phyloP scores from a whole-genome alignment of 2,113 vertebrate species.

The Triplophysa tibetana region DNA sequence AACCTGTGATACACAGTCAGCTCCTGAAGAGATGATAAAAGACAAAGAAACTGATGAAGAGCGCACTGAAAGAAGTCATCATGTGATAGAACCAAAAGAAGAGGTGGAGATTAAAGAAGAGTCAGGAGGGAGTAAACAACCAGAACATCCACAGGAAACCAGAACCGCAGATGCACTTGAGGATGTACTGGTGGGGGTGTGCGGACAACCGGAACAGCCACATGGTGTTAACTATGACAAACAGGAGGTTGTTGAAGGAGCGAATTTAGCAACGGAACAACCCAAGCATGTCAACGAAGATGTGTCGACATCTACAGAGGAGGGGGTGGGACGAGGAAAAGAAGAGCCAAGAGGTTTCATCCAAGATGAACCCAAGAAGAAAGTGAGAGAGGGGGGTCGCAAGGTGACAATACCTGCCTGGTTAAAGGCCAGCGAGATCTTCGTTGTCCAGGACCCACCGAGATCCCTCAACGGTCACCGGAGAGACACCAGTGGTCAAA shows the following conservation, averaged over 20 bases:
- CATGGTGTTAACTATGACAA: not conserved
- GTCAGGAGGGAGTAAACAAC: not conserved
- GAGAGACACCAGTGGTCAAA: not conserved
- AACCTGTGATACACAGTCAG: conserved; percentile 11
- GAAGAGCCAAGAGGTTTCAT: conserved; percentile 31
- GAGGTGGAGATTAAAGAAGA: conserved; percentile 51
- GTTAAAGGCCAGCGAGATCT: conserved; percentile 14
- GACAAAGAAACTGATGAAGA: not conserved
- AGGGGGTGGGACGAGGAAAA: conserved; percentile 3
- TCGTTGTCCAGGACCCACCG: conserved; percentile 13
- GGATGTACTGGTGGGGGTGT: not conserved
- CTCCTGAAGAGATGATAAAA: not conserved
- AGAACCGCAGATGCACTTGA: conserved; percentile 12
- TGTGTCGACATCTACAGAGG: not conserved
- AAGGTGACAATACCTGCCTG: conserved; percentile 13
- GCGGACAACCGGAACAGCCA: not conserved
- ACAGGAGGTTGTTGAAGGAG: not conserved
- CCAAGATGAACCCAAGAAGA: conserved; percentile 29
- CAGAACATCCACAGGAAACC: not conserved
- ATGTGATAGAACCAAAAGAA: conserved; percentile 22
- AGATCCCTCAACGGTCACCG: not conserved
- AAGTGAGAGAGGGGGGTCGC: conserved; percentile 7
- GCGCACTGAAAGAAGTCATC: not conserved
- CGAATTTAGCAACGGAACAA: conserved; percentile 25
- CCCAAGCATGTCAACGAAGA: conserved; percentile 25